Evolutionary conservation across 2,113 vertebrate species (phyloP).

Genomic region (Cercopithecus mona): DNA sequence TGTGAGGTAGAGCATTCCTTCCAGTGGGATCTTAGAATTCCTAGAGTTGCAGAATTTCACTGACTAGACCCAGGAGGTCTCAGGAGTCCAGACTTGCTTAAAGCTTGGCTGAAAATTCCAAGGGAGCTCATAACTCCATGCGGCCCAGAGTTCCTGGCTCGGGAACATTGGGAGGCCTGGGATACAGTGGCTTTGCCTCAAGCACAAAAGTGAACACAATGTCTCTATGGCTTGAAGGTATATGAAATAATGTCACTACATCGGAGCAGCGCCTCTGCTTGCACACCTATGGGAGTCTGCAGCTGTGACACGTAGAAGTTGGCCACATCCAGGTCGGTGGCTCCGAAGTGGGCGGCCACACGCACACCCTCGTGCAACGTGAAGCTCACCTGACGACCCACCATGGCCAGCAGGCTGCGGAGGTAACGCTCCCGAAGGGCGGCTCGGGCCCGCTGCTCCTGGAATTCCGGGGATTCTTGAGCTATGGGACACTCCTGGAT

Average conservation of each 20-base stretch:
- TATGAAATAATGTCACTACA: conserved; percentile 91
- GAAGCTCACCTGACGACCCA: conserved; percentile 85
- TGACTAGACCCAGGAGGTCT: not conserved
- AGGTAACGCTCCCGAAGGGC: conserved; percentile 89
- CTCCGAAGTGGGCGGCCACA: conserved; percentile 88
- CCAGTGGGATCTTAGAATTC: not conserved
- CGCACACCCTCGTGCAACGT: conserved; percentile 87
- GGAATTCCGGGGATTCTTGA: conserved; percentile 12
- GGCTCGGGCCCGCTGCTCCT: conserved; percentile 85
- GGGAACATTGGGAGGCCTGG: not conserved
- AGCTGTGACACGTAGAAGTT: conserved; percentile 93
- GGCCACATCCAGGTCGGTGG: conserved; percentile 90
- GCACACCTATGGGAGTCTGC: conserved; percentile 92
- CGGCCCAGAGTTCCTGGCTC: not conserved
- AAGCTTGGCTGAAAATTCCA: not conserved
- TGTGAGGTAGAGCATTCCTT: conserved; percentile 24
- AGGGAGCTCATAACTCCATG: not conserved
- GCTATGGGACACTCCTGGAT: not conserved
- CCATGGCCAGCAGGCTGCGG: conserved; percentile 88
- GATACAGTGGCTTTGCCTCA: not conserved
- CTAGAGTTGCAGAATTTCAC: not conserved
- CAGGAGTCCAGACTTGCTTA: not conserved
- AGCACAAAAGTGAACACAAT: not conserved
- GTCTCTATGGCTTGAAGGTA: conserved; percentile 84
- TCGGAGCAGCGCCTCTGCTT: conserved; percentile 90